phyloP scores from a whole-genome alignment of 2,888 invertebrate species.

The Spodoptera picta region DNA sequence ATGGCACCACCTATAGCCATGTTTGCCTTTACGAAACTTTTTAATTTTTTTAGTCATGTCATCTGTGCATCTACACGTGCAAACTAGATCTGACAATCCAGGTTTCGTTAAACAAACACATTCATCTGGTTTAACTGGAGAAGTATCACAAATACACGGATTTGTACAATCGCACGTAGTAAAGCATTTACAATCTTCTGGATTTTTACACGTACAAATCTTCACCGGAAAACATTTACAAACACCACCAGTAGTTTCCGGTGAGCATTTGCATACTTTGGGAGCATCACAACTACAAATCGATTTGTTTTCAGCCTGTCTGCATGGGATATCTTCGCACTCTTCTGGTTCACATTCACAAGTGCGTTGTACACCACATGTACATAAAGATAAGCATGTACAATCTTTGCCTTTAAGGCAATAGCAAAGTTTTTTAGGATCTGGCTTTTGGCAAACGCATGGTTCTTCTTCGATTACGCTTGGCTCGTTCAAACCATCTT shows the following conservation, averaged over 20 bases:
- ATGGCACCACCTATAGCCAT: constrained; percentile 82
- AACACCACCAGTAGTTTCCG: constrained; percentile 32
- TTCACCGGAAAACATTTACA: constrained; percentile 73
- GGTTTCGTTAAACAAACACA: constrained; percentile 70
- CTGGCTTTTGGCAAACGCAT: constrained; percentile 74
- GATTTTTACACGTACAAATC: constrained; percentile 74
- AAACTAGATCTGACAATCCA: constrained; percentile 55
- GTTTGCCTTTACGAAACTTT: constrained; percentile 74
- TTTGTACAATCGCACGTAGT: constrained; percentile 71
- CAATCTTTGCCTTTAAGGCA: constrained; percentile 75
- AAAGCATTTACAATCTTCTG: constrained; percentile 76
- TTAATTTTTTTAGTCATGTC: constrained; percentile 68
- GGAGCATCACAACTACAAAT: constrained; percentile 69
- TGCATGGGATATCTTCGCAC: constrained; percentile 60
- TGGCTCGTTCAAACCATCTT: constrained; percentile 28
- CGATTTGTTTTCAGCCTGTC: constrained; percentile 64
- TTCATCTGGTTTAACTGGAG: constrained; percentile 54
- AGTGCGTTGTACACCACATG: constrained; percentile 70
- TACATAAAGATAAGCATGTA: constrained; percentile 68
- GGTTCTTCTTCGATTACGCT: constrained; percentile 54
- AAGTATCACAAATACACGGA: constrained; percentile 76
- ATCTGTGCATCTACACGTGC: constrained; percentile 65
- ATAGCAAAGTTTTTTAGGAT: constrained; percentile 63
- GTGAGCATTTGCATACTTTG: constrained; percentile 69
- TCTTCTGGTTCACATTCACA: constrained; percentile 74